Conservation (phyloP, 2,888 invertebrate species). For the Cosmorhoe ocellata region DNA sequence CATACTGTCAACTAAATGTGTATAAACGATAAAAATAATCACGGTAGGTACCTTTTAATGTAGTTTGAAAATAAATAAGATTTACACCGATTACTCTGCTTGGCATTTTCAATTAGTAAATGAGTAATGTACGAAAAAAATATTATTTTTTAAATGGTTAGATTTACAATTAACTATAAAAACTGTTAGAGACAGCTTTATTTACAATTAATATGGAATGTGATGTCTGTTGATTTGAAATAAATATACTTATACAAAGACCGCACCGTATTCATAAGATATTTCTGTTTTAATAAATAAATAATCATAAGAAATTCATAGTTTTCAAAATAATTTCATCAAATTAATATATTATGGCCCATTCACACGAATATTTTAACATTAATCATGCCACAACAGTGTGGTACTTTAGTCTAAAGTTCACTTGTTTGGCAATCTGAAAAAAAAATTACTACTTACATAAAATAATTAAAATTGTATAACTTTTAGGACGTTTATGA, state of each 20-base stretch:
- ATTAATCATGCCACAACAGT: conserved; percentile 21
- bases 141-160: no score
- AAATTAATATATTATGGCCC: conserved; percentile 20
- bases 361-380: conserved; percentile 14
- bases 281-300: conserved; percentile 23
- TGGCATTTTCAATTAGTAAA: conserved; percentile 10
- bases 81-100: neutral
- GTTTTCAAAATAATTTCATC: neutral
- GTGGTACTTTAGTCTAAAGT: conserved; percentile 22
- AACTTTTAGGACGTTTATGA: conserved; percentile 7
- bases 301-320: conserved; percentile 16
- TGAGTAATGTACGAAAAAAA: neutral
- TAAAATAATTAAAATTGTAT: conserved; percentile 11
- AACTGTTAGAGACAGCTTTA: conserved; percentile 36
- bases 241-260: conserved; percentile 31
- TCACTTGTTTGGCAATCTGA: conserved; percentile 19
- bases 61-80: neutral
- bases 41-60: no score
- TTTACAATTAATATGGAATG: conserved; percentile 75
- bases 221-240: conserved; percentile 61
- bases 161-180: neutral
- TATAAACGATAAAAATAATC: neutral
- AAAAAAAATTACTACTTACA: conserved; percentile 28
- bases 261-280: conserved; percentile 65
- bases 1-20: conserved; percentile 6